Evolutionary conservation across 2,113 vertebrate genomes (phyloP).

Genomic region (Cynocephalus volans): DNA sequence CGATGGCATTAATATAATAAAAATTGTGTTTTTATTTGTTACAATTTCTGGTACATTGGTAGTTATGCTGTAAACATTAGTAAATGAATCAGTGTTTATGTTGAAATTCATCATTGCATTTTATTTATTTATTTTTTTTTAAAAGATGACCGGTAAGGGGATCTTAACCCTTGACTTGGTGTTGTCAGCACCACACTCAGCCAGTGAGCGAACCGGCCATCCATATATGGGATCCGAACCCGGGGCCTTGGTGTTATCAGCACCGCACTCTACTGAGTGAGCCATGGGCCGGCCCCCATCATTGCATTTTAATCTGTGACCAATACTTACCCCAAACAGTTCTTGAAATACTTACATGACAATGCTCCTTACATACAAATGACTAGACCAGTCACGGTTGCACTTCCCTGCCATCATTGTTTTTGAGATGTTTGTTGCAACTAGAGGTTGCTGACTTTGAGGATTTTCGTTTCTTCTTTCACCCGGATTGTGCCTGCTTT

Average conservation of each 20-base stretch:
- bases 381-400: background rate
- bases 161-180: too few species aligned
- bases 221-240: too few species aligned
- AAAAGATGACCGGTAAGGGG: too few species aligned
- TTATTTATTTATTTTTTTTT: too few species aligned
- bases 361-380: background rate
- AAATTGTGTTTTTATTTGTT: background rate
- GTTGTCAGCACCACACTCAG: too few species aligned
- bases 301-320: slow-evolving; percentile 44
- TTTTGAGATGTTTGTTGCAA: background rate
- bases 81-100: slow-evolving; percentile 27
- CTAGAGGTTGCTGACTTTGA: background rate
- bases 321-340: background rate
- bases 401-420: background rate
- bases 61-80: background rate
- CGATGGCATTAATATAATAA: slow-evolving; percentile 14
- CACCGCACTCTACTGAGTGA: too few species aligned
- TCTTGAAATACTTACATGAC: background rate
- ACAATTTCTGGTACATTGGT: slow-evolving; percentile 29
- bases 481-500: background rate
- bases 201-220: too few species aligned
- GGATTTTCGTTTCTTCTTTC: slow-evolving; percentile 26
- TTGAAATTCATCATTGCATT: slow-evolving; percentile 46
- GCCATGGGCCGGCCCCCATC: too few species aligned
- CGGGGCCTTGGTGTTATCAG: too few species aligned